Percentiles rank a stretch among this genome's conserved stretches.
Conservation (phyloP, 2,113 vertebrate species). For the Synchiropus splendidus region DNA sequence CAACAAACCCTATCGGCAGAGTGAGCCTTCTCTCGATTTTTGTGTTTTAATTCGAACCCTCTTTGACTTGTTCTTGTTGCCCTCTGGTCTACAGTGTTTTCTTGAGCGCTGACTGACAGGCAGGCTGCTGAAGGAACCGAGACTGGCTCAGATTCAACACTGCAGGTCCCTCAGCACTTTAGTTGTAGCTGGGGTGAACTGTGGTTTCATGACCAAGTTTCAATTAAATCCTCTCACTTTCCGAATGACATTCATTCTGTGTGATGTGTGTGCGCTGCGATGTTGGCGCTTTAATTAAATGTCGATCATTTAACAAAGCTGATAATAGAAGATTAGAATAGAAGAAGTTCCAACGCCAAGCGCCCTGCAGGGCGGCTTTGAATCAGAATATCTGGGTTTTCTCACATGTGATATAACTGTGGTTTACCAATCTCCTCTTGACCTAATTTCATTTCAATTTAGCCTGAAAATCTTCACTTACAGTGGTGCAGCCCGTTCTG, state of each 20-base stretch:
- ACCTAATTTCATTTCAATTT: slow-evolving; percentile 6
- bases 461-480: slow-evolving; percentile 7
- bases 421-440: slow-evolving; percentile 1
- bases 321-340: slow-evolving; percentile 30
- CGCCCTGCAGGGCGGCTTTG: slow-evolving; percentile 9
- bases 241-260: slow-evolving; percentile 20
- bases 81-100: too few species aligned
- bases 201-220: slow-evolving; percentile 13
- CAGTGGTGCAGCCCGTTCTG: not conserved
- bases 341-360: slow-evolving; percentile 16
- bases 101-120: slow-evolving; percentile 21
- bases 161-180: slow-evolving; percentile 17
- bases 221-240: slow-evolving; percentile 19
- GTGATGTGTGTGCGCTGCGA: slow-evolving; percentile 22
- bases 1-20: too few species aligned
- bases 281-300: slow-evolving; percentile 37
- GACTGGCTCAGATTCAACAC: slow-evolving; percentile 44
- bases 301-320: slow-evolving; percentile 37
- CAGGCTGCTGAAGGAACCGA: slow-evolving; percentile 30
- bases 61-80: too few species aligned
- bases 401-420: slow-evolving; percentile 6
- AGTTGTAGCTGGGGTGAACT: slow-evolving; percentile 1
- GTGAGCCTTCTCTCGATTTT: too few species aligned
- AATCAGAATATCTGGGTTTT: slow-evolving; percentile 15
- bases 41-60: too few species aligned